A percentile compares a stretch with the other conserved stretches of the same genome.
Conservation (phyloP, 2,797 vertebrate species). For the Anas capensis region DNA sequence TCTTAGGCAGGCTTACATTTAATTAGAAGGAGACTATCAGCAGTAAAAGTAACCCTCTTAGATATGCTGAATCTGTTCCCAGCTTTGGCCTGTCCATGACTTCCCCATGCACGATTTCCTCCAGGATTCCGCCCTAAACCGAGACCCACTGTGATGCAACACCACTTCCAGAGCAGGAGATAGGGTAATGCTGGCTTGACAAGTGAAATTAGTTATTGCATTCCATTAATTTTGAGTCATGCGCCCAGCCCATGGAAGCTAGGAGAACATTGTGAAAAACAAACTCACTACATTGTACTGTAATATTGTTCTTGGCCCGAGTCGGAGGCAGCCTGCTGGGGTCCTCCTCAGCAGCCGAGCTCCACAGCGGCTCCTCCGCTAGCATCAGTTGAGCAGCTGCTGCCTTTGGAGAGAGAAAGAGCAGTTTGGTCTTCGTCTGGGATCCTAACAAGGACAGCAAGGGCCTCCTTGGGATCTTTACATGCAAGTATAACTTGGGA, state of each 20-base stretch:
- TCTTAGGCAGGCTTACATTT: slow-evolving; percentile 24
- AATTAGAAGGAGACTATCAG: slow-evolving; percentile 47
- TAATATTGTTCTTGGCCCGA: slow-evolving; percentile 72
- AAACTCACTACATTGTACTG: slow-evolving; percentile 69
- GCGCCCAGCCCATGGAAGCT: slow-evolving; percentile 67
- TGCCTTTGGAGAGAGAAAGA: slow-evolving; percentile 18
- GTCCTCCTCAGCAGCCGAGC: slow-evolving; percentile 7
- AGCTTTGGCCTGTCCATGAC: slow-evolving; percentile 6
- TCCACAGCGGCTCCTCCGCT: not conserved
- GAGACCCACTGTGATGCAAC: slow-evolving; percentile 59
- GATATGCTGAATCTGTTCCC: slow-evolving; percentile 18
- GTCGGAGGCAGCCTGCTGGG: slow-evolving; percentile 58
- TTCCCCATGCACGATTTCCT: slow-evolving; percentile 46
- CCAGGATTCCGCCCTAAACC: slow-evolving; percentile 34
- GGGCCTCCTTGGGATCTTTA: slow-evolving; percentile 24
- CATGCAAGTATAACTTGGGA: not conserved
- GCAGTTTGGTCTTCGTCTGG: slow-evolving; percentile 1
- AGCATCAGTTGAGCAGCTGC: slow-evolving; percentile 58
- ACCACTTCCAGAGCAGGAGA: slow-evolving; percentile 65
- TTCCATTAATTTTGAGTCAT: slow-evolving; percentile 80
- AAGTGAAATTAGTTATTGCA: slow-evolving; percentile 78
- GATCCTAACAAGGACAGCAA: not conserved
- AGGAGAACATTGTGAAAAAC: slow-evolving; percentile 75
- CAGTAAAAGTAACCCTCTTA: not conserved
- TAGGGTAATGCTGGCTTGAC: slow-evolving; percentile 70